These are phyloP conservation scores for Dasysyrphus tricinctus DNA, from an alignment of 2,888 invertebrate species.

Conservation along the genomic window DNA sequence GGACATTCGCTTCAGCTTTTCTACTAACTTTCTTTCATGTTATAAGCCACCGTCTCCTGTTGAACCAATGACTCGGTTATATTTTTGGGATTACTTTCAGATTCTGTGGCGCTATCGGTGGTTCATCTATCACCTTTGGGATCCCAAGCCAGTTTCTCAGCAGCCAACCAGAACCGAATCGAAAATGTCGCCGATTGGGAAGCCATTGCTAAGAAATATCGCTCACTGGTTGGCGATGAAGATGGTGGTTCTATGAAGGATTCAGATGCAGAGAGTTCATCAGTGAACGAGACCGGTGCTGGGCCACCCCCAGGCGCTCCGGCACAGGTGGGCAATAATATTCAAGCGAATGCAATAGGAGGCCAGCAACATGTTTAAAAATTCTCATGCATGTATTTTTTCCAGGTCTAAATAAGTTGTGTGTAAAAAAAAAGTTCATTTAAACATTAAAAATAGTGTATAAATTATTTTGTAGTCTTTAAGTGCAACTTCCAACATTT, in stretches of 20 bases:
- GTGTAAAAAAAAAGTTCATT: constrained; percentile 37
- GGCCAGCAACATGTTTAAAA: constrained; percentile 77
- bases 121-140: constrained; percentile 93
- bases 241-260: constrained; percentile 83
- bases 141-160: constrained; percentile 92
- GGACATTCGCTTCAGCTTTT: constrained; percentile 66
- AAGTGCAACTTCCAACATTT: constrained; percentile 57
- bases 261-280: constrained; percentile 83
- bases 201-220: constrained; percentile 93
- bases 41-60: neutral
- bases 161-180: constrained; percentile 89
- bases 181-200: constrained; percentile 97
- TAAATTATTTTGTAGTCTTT: neutral
- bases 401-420: constrained; percentile 70
- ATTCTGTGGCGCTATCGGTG: constrained; percentile 91
- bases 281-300: constrained; percentile 79
- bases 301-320: constrained; percentile 78
- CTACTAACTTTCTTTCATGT: neutral
- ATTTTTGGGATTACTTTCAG: constrained; percentile 81
- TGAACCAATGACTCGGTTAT: constrained; percentile 64
- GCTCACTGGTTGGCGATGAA: constrained; percentile 89
- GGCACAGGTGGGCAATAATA: constrained; percentile 82
- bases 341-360: constrained; percentile 76
- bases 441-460: neutral
- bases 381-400: constrained; percentile 70